Percentiles rank a stretch among this genome's conserved stretches.
Conservation (phyloP, 2,113 vertebrate species). For the Deroptyus accipitrinus region DNA sequence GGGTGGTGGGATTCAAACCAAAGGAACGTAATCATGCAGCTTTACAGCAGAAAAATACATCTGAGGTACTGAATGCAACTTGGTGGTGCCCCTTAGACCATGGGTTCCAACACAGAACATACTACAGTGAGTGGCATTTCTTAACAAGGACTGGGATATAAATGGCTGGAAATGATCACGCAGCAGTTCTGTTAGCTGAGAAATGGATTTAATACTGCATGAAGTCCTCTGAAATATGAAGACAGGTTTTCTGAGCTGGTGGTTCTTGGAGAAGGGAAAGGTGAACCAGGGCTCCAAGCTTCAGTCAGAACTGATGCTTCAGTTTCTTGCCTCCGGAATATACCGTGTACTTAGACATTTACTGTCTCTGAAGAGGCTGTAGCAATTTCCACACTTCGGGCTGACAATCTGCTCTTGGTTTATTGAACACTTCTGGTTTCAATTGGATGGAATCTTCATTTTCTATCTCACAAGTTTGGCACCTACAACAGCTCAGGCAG, state of each 20-base stretch:
- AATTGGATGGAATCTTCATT: neutral
- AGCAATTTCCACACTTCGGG: neutral
- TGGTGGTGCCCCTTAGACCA: neutral
- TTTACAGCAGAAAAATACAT: neutral
- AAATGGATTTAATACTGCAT: neutral
- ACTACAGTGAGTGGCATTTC: neutral
- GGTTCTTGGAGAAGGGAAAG: neutral
- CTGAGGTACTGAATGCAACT: no score
- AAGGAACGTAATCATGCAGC: rapidly evolving
- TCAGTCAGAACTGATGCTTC: neutral
- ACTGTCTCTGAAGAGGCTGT: neutral
- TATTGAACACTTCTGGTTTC: neutral
- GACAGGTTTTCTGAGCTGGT: neutral
- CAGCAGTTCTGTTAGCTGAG: neutral
- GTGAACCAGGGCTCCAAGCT: neutral
- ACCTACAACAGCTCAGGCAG: neutral
- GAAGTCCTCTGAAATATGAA: neutral
- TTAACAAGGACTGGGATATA: neutral
- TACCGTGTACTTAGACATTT: rapidly evolving
- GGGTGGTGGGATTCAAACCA: neutral
- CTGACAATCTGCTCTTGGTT: neutral
- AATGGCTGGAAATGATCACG: neutral
- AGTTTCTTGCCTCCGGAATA: neutral
- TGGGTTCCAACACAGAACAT: no score
- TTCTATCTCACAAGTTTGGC: neutral